Base-by-base conservation (phyloP, 2,888 invertebrate genomes). In the Pseudococcus jackbeardsleyi region DNA sequence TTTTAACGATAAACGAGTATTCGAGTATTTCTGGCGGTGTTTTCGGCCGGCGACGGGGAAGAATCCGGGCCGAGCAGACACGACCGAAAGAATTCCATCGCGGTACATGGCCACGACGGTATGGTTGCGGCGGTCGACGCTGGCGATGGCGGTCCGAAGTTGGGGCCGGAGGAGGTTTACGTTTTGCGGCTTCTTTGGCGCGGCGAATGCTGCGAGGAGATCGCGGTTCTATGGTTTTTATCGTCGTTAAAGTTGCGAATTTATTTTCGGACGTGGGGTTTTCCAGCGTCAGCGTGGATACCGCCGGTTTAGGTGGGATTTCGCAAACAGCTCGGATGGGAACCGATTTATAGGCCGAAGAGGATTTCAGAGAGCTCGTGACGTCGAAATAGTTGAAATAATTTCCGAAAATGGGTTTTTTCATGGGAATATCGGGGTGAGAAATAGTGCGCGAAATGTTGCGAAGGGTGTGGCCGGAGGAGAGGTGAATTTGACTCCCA, bases 1-100 rank as follows among this genome's bases (percentile, higher is more conserved):
- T 79, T 72, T 79, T 42, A 79, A 79, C 42, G 42, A 79, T 79
- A 42, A 42, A 79, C 42, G 39, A 79, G 79, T 42, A 79, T 42
- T 42, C n/a, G 42, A 33, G 26, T 17, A 17, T 46, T 46, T 7
- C 46, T 33, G 3, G 26, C 26, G 19, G 59, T 59, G 11, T 59
- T 19, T 59, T 9, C 26, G 26, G 26, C 26, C 26, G 3, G 26
- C 26, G 3, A 2, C 26, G 3, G 26, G 26, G 26, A 33, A 12
- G 46, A 46, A 46, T 46, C 46, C 9, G 46, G 12, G 46, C 46
- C 19, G 19, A 59, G 19, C 9, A 19, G 54, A 54, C 54, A 6
- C 19, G 59, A 59, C 19, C 19, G 59, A 59, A 59, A 59, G 59
- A 59, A 59, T 59, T 59, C 19, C 11, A 59, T 12, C 19, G 5